Evolutionary conservation across 2,797 vertebrate species (phyloP).

Genomic region (Percopsis omiscomaycus): DNA sequence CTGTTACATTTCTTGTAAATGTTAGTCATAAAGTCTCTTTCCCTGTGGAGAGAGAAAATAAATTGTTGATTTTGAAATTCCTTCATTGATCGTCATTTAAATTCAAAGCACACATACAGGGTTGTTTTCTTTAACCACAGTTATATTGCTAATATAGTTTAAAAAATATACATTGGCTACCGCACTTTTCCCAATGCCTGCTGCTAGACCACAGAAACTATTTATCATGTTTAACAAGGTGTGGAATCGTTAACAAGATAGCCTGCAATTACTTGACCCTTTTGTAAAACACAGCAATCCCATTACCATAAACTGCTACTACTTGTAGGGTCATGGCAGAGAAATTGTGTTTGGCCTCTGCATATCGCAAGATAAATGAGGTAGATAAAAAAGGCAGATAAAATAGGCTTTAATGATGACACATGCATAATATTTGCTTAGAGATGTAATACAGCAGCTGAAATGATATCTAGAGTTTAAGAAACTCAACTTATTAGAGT

Average conservation of each 20-base stretch:
- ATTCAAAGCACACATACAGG: not conserved
- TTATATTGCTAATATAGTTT: not conserved
- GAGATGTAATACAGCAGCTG: not conserved
- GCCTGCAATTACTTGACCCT: slow-evolving; percentile 58
- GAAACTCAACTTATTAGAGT: not conserved
- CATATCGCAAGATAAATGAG: not conserved
- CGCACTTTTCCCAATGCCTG: slow-evolving; percentile 12
- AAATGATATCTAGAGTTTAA: not conserved
- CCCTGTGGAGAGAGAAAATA: slow-evolving; percentile 73
- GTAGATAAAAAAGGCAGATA: slow-evolving; percentile 4
- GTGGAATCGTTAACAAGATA: slow-evolving; percentile 67
- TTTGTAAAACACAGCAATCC: slow-evolving; percentile 48
- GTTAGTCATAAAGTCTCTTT: slow-evolving; percentile 66
- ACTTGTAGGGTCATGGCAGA: slow-evolving; percentile 26
- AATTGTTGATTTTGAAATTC: slow-evolving; percentile 68
- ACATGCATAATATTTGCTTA: no score
- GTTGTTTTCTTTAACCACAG: not conserved
- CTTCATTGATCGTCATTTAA: slow-evolving; percentile 24
- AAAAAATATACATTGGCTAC: slow-evolving; percentile 23
- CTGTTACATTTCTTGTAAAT: slow-evolving; percentile 71
- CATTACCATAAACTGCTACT: slow-evolving; percentile 35
- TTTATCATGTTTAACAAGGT: slow-evolving; percentile 73
- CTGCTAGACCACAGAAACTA: slow-evolving; percentile 21
- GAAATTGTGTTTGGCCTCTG: slow-evolving; percentile 20
- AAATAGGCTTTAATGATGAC: slow-evolving; percentile 2